phyloP scores from a whole-genome alignment of 2,113 vertebrate species.

The Corythornis vintsioides region DNA sequence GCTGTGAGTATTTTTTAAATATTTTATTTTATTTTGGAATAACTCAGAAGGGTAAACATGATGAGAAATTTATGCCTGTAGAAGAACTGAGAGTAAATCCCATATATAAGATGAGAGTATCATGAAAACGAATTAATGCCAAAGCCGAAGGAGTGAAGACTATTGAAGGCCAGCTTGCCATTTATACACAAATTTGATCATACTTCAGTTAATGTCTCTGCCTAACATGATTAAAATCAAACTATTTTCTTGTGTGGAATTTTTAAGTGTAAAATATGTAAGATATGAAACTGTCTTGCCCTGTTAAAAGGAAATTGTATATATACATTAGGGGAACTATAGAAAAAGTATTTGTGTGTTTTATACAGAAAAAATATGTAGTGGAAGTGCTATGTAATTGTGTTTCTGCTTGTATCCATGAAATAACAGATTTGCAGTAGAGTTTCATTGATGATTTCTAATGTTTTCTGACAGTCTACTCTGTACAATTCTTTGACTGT shows the following conservation, averaged over 20 bases:
- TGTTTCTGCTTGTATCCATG: neutral
- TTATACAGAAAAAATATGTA: neutral
- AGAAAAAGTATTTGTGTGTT: neutral
- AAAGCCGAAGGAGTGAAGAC: neutral
- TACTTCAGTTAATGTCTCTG: neutral
- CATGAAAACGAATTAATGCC: neutral
- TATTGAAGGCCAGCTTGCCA: neutral
- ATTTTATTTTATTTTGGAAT: constrained; percentile 4
- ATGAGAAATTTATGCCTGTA: neutral
- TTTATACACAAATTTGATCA: neutral
- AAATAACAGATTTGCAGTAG: neutral
- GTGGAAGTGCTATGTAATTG: neutral
- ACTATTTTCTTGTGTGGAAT: neutral
- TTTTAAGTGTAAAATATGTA: neutral
- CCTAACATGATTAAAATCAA: neutral
- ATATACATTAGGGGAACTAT: neutral
- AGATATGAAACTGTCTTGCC: neutral
- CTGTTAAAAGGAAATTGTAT: neutral
- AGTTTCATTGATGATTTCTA: neutral
- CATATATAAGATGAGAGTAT: neutral
- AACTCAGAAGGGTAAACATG: neutral
- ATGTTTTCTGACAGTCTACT: neutral
- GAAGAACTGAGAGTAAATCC: neutral
- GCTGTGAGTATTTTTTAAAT: constrained; percentile 85
- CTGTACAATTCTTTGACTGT: neutral